A percentile compares a stretch with the other conserved stretches of the same genome.
Conservation (phyloP, 2,113 vertebrate genomes). For the Aegypius monachus region DNA sequence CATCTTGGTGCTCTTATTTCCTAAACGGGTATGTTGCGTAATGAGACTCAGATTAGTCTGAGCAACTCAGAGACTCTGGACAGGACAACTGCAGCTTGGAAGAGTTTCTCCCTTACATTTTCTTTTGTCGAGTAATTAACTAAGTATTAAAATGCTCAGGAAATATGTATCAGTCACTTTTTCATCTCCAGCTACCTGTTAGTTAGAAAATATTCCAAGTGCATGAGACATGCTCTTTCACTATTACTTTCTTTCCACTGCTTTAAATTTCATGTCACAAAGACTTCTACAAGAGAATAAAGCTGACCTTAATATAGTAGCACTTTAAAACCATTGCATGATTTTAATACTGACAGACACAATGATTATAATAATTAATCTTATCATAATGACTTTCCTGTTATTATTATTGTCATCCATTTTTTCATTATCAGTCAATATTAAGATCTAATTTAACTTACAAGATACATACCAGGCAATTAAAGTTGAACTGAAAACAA, state of each 20-base stretch:
- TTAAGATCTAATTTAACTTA: conserved; percentile 34
- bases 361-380: conserved; percentile 15
- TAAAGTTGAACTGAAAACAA: not conserved
- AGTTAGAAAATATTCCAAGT: not conserved
- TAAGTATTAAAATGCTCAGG: not conserved
- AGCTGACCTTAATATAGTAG: not conserved
- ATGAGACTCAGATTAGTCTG: not conserved
- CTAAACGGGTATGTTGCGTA: not conserved
- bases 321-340: not conserved
- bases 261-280: not conserved
- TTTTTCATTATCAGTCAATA: conserved; percentile 11
- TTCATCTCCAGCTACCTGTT: not conserved
- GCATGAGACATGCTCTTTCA: not conserved
- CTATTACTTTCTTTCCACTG: not conserved
- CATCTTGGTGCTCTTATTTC: not conserved
- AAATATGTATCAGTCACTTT: not conserved
- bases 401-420: conserved; percentile 30
- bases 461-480: not conserved
- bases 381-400: conserved; percentile 40
- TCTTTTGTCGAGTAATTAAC: not conserved
- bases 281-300: not conserved
- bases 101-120: not conserved
- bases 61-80: not conserved
- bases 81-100: not conserved
- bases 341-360: not conserved